These are phyloP conservation scores for Arizona elegans DNA, from an alignment of 2,113 vertebrate species.

Conservation along the genomic window DNA sequence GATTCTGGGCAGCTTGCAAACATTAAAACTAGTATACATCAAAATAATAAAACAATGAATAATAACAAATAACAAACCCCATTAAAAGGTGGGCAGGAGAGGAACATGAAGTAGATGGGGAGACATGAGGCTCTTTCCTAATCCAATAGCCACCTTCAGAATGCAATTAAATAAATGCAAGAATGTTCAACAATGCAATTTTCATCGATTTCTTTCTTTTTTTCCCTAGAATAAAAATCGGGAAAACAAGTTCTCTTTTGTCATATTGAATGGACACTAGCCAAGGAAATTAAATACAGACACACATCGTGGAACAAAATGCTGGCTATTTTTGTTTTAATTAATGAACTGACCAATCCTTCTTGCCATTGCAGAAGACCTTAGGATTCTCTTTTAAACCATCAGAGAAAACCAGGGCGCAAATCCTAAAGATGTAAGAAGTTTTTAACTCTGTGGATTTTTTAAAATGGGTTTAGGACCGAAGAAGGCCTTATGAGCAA, in stretches of 20 bases:
- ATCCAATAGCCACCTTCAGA: neutral
- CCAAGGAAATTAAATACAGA: neutral
- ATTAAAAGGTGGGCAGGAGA: neutral
- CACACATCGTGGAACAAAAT: neutral
- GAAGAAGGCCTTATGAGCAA: neutral
- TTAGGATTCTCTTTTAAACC: neutral
- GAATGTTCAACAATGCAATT: neutral
- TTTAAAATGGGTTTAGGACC: neutral
- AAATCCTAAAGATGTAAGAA: neutral
- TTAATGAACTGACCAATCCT: neutral
- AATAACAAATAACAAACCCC: neutral
- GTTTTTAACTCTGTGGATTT: neutral
- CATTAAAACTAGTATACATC: neutral
- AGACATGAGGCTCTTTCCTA: neutral
- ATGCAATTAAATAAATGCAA: neutral
- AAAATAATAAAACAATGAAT: neutral
- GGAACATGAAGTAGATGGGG: neutral
- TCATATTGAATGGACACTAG: neutral
- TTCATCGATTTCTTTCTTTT: neutral
- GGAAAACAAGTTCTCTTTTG: neutral
- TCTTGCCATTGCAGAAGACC: neutral
- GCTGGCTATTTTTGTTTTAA: neutral
- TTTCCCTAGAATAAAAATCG: neutral
- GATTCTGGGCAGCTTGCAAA: neutral
- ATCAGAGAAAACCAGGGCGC: neutral